Evolutionary conservation across 2,113 vertebrate genomes (phyloP).

Genomic region (Eurystomus gularis): DNA sequence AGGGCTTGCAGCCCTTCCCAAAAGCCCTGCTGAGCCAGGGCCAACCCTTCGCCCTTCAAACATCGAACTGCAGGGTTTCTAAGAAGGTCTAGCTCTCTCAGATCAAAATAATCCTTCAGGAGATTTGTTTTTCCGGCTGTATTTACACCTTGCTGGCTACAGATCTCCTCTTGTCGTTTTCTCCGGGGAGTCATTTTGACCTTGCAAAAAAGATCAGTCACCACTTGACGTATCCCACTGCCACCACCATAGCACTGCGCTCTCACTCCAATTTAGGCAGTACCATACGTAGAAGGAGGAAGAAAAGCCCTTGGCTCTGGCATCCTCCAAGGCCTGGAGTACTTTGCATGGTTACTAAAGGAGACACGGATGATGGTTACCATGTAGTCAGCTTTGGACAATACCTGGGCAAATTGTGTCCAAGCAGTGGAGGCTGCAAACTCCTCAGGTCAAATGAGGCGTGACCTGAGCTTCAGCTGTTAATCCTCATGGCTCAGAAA

Average conservation of each 20-base stretch:
- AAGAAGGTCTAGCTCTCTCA: not conserved
- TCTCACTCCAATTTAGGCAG: not conserved
- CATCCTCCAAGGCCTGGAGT: not conserved
- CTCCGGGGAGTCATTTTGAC: not conserved
- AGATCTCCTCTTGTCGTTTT: not conserved
- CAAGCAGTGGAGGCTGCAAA: rapidly evolving
- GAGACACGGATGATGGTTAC: rapidly evolving
- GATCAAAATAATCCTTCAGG: not conserved
- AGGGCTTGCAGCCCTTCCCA: not conserved
- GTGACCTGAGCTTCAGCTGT: not conserved
- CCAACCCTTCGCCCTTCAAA: not conserved
- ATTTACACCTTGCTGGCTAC: not conserved
- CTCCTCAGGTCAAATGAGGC: not conserved
- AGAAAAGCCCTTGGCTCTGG: not conserved
- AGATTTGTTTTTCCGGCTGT: not conserved
- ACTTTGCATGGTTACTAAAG: not conserved
- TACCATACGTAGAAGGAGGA: rapidly evolving
- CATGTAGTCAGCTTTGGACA: not conserved
- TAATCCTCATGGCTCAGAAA: not conserved
- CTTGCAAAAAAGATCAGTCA: rapidly evolving
- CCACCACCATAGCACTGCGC: rapidly evolving
- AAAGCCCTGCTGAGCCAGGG: not conserved
- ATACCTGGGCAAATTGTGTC: rapidly evolving
- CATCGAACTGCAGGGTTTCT: not conserved
- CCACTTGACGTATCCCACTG: rapidly evolving